Base-by-base conservation (phyloP, 2,888 invertebrate species). In the Limulus polyphemus region DNA sequence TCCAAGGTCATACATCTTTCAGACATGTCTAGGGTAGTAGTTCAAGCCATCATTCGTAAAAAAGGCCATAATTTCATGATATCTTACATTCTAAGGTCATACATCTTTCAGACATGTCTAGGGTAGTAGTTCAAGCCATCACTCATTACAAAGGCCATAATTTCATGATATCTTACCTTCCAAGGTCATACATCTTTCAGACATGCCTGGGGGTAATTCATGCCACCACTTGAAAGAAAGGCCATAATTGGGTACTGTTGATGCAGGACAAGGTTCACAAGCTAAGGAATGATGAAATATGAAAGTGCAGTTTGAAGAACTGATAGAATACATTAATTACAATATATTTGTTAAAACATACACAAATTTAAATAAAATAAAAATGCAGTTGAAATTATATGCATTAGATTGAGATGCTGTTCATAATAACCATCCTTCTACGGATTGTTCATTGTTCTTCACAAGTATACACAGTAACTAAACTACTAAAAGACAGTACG, bases 201-300 rank as follows among this genome's bases (percentile, higher is more conserved):
- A 71, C 68, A 82, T 74, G 60, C 75, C 75, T 5, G 74, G 73
- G 0, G 80, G 80, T 70, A 80, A 68, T 16, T 71, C 70, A 47
- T 77, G 75, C 80, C 81, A 81, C 70, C 75, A 74, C 51, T 73
- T 72, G 72, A 77, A 78, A 57, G 76, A 74, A 54, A 79, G 72
- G n/a, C 78, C 79, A 67, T 78, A 79, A 62, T 79, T 77, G 1
- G 82, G 81, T 1, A 79, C 77, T 0, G 82, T 81, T 49, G 77
- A 75, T 58, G 73, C 73, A 59, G 79, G 77, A 68, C 80, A 80
- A 5, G 70, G 67, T 49, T 71, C 59, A 69, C 80, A 80, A n/a
- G 72, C 71, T 58, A 32, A 32, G 32, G 7, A 32, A 32, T 32
- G 32, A 32, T 32, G 32, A 32, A 32, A 32, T 32, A 32, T 32